Evolutionary conservation across 2,888 invertebrate genomes (phyloP).

Genomic region (Rhorus exstirpatorius): DNA sequence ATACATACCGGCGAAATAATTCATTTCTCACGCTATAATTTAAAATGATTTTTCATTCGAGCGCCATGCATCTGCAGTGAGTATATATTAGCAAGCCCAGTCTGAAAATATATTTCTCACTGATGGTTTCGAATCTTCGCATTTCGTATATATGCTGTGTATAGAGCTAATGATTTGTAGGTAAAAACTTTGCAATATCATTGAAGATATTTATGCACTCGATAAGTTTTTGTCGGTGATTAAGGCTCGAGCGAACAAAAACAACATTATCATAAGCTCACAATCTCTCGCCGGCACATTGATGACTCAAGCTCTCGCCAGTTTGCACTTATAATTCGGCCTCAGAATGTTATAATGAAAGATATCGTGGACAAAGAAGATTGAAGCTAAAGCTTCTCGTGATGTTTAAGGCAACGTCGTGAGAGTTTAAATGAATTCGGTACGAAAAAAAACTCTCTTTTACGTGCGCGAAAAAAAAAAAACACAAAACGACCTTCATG

Average conservation of each 20-base stretch:
- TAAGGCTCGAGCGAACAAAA: slow-evolving; percentile 33
- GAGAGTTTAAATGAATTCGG: slow-evolving; percentile 30
- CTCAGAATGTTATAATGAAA: background rate
- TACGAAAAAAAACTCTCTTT: slow-evolving; percentile 39
- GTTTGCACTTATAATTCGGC: slow-evolving; percentile 44
- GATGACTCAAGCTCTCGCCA: slow-evolving; percentile 23
- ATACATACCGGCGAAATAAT: no score
- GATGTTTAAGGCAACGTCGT: slow-evolving; percentile 5
- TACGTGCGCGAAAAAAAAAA: background rate
- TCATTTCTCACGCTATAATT: background rate
- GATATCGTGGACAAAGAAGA: background rate
- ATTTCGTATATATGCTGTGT: no score
- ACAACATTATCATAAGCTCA: slow-evolving; percentile 40
- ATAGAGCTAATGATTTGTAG: background rate
- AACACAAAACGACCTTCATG: background rate
- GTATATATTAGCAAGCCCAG: background rate
- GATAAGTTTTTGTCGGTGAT: slow-evolving; percentile 28
- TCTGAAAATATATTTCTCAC: background rate
- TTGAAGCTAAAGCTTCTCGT: slow-evolving; percentile 11
- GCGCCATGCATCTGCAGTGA: background rate
- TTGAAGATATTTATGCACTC: background rate
- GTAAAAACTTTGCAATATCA: background rate
- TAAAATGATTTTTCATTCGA: background rate
- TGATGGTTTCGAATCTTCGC: background rate
- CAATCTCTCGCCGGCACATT: slow-evolving; percentile 25